Conservation (phyloP, 92 coral and sea anemone species). For the Plumapathes pennacea region DNA sequence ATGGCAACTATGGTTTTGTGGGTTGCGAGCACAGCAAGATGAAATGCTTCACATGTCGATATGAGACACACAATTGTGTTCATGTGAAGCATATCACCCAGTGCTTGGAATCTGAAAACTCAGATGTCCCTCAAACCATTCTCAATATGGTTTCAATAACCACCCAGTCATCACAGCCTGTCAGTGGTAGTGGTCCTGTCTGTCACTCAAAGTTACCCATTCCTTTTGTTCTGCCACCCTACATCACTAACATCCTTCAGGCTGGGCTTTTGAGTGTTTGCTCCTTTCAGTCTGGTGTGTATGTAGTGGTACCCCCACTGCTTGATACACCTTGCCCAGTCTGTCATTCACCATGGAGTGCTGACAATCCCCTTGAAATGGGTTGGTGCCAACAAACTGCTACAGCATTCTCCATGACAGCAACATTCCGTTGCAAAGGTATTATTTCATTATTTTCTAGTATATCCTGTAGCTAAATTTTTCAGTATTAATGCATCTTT, state of each 20-base stretch:
- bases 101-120: not conserved
- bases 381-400: not conserved
- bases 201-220: not conserved
- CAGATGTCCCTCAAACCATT: not conserved
- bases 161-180: not conserved
- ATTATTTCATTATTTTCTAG: not conserved
- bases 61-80: not conserved
- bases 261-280: conserved; percentile 1
- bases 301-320: conserved; percentile 5
- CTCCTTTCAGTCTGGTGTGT: not conserved
- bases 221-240: conserved; percentile 1
- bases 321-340: not conserved
- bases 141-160: not conserved
- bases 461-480: not conserved
- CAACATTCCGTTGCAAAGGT: conserved; percentile 6
- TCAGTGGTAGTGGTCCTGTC: conserved; percentile 6
- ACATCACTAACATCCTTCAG: not conserved
- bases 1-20: conserved; percentile 1
- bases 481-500: not conserved
- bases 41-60: conserved; percentile 7
- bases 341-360: conserved; percentile 10
- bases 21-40: conserved; percentile 1
- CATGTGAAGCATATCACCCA: conserved; percentile 2
- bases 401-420: not conserved
- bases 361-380: conserved; percentile 2